Conservation (phyloP, 1,140 invertebrate genomes). For the Leptinotarsa undecemlineata region DNA sequence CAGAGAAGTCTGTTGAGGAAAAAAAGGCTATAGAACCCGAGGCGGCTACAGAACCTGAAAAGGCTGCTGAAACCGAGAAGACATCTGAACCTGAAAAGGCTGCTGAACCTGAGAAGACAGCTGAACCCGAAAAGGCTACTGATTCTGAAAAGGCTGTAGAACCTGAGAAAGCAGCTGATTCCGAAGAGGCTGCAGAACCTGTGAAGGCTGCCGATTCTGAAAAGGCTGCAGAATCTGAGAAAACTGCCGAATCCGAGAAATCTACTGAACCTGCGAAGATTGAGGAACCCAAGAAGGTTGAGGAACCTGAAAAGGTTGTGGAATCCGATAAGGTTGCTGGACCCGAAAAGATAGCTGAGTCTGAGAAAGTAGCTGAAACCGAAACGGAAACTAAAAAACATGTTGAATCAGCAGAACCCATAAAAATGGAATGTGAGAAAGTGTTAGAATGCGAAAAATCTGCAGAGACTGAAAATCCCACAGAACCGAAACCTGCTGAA, state of each 20-base stretch:
- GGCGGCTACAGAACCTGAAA: not conserved
- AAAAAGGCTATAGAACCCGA: not conserved
- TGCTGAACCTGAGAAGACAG: not conserved
- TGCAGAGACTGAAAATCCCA: conserved; percentile 17
- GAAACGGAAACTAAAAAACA: not conserved
- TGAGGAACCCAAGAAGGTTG: not conserved
- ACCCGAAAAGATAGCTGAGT: not conserved
- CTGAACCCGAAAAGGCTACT: not conserved
- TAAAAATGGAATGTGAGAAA: not conserved
- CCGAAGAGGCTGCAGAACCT: not conserved
- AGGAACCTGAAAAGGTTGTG: not conserved
- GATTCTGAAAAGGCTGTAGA: not conserved
- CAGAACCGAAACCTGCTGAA: conserved; percentile 14
- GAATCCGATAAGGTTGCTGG: not conserved
- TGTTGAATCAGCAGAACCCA: not conserved
- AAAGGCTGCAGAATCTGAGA: not conserved
- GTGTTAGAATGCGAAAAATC: conserved; percentile 17
- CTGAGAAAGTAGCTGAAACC: not conserved
- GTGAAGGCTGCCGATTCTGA: not conserved
- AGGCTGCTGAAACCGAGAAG: not conserved
- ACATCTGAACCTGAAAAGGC: not conserved
- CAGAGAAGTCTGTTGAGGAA: no score
- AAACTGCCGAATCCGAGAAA: not conserved
- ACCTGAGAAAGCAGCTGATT: not conserved
- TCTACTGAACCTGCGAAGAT: not conserved